These are phyloP conservation scores for Gopherus flavomarginatus DNA, from an alignment of 2,113 vertebrate genomes.

Conservation along the genomic window DNA sequence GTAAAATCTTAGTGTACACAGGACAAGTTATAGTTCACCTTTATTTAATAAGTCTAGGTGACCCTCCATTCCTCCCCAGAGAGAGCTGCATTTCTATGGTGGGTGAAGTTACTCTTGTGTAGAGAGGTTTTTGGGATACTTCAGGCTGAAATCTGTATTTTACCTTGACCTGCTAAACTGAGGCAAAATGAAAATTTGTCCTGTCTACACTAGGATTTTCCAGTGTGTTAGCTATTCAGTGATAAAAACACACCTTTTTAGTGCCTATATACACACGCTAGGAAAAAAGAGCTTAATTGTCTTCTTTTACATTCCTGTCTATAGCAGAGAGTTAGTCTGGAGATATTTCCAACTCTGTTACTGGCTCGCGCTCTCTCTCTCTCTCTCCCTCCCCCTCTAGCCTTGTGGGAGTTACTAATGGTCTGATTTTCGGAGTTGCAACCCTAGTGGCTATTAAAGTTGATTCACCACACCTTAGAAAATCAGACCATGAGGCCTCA, in stretches of 20 bases:
- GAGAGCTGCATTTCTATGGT: background rate
- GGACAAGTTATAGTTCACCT: background rate
- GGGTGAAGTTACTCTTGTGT: rapidly evolving
- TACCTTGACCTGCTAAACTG: background rate
- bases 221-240: background rate
- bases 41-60: background rate
- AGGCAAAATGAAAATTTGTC: background rate
- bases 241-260: background rate
- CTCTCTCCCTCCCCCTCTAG: background rate
- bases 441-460: background rate
- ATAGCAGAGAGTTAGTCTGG: background rate
- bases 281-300: background rate
- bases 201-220: background rate
- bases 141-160: background rate
- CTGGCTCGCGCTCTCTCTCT: background rate
- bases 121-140: background rate
- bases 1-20: background rate
- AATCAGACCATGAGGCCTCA: background rate
- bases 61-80: background rate
- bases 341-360: background rate
- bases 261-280: background rate
- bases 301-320: background rate
- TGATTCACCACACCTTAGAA: background rate
- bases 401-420: background rate
- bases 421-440: background rate